Evolutionary conservation across 2,113 vertebrate genomes (phyloP).

Genomic region (Cisticola juncidis): DNA sequence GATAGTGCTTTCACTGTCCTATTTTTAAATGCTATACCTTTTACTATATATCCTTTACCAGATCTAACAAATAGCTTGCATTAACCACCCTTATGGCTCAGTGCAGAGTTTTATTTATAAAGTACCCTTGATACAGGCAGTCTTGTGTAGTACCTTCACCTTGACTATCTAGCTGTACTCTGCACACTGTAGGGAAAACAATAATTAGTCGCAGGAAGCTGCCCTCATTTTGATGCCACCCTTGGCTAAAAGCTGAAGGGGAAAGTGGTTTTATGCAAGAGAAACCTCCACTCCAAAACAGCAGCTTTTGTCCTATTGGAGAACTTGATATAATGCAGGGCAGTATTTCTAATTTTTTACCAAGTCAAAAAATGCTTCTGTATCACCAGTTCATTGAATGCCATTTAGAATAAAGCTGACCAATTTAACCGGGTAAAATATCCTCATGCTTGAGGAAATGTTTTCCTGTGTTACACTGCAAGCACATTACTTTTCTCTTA

Average conservation of each 20-base stretch:
- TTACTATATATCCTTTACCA: neutral
- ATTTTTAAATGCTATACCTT: neutral
- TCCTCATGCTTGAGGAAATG: neutral
- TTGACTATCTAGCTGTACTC: neutral
- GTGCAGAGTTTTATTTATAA: neutral
- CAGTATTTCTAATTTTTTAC: neutral
- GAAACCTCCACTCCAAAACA: neutral
- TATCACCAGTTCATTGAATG: neutral
- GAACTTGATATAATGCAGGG: neutral
- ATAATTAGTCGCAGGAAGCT: neutral
- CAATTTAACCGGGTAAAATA: neutral
- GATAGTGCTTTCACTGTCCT: neutral
- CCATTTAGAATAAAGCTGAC: neutral
- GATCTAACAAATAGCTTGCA: neutral
- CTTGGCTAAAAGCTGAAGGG: neutral
- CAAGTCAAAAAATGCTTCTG: neutral
- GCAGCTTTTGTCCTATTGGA: neutral
- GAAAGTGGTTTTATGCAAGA: neutral
- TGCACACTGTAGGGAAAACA: neutral
- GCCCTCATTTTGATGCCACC: neutral
- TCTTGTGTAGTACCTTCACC: constrained; percentile 3
- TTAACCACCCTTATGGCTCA: neutral
- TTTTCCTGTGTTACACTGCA: neutral
- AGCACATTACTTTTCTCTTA: constrained; percentile 5
- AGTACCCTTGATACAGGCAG: neutral